These are phyloP conservation scores for pig (Sus scrofa) DNA, from an alignment of 2,113 vertebrate genomes.

Conservation along the genomic window T2T-Sscrofa CM000823.6:62800001-62800500, in stretches of 20 bases:
- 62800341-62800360: not conserved
- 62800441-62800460: not conserved
- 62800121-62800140: too few species aligned
- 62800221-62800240: not conserved
- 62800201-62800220: not conserved
- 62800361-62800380: not conserved
- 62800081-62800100: not conserved
- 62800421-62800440: not conserved
- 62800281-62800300: not conserved
- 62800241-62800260: not conserved
- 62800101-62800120: not conserved
- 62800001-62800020: not conserved
- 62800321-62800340: not conserved
- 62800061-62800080: not conserved
- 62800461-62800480: not conserved
- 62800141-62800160: not conserved
- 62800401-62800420: not conserved
- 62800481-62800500: not conserved
- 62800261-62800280: not conserved
- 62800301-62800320: not conserved
- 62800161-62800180: not conserved
- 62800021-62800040: not conserved
- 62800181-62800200: not conserved
- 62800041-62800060: not conserved
- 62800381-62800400: not conserved